Conservation (phyloP, 2,888 invertebrate genomes). For the Cotesia congregata region DNA sequence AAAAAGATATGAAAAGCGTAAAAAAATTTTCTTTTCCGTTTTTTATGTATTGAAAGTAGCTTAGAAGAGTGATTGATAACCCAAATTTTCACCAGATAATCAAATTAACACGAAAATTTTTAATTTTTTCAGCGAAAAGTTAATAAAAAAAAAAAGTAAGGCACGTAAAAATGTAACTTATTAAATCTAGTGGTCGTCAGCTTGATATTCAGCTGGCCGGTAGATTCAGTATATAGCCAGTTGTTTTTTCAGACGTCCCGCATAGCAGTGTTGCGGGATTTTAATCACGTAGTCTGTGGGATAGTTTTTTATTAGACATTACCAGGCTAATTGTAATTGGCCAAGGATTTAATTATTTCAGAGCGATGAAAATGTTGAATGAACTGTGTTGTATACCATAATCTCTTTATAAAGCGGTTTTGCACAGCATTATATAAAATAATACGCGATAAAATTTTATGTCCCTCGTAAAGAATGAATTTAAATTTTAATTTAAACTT, state of each 20-base stretch:
- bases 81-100: no score
- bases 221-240: slow-evolving; percentile 47
- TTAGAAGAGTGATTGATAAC: no score
- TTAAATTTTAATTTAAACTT: neutral
- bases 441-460: neutral
- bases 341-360: slow-evolving; percentile 1
- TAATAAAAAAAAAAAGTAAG: no score
- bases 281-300: slow-evolving; percentile 25
- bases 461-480: neutral
- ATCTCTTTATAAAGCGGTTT: neutral
- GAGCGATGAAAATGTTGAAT: slow-evolving; percentile 6
- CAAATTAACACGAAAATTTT: no score
- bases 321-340: slow-evolving; percentile 30
- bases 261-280: slow-evolving; percentile 17
- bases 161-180: no score
- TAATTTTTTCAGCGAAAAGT: no score
- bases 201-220: slow-evolving; percentile 46
- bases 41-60: no score
- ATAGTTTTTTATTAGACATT: slow-evolving; percentile 15
- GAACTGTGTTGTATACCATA: slow-evolving; percentile 9
- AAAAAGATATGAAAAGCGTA: no score
- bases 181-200: neutral
- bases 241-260: slow-evolving; percentile 14
- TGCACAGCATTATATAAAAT: neutral
- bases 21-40: no score